A percentile compares a stretch with the other conserved stretches of the same genome.
Evolutionary conservation across 2,113 vertebrate genomes (phyloP).

Genomic region (Seriola rivoliana): DNA sequence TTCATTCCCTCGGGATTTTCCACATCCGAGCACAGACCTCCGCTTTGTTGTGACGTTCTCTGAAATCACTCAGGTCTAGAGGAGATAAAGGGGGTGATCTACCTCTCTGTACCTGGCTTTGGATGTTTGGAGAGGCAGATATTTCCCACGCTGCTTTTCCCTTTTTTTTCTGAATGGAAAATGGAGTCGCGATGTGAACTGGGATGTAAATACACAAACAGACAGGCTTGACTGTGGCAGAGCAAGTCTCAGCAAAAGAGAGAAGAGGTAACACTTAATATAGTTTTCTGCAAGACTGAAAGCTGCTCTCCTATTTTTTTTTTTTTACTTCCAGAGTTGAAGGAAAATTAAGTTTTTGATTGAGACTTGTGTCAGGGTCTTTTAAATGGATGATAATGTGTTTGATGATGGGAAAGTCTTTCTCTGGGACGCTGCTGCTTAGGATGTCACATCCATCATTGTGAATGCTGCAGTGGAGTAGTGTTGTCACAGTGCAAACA

Average conservation of each 20-base stretch:
- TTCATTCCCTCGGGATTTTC: conserved; percentile 62
- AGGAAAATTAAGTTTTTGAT: not conserved
- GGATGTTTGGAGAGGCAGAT: conserved; percentile 50
- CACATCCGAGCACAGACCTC: conserved; percentile 52
- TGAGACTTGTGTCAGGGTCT: not conserved
- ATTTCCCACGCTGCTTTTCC: conserved; percentile 60
- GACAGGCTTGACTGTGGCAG: conserved; percentile 35
- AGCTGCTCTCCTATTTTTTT: conserved; percentile 3
- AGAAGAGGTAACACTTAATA: conserved; percentile 37
- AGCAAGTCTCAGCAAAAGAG: conserved; percentile 25
- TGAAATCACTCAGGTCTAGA: conserved; percentile 44
- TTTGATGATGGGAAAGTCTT: conserved; percentile 15
- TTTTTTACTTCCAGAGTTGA: conserved; percentile 15
- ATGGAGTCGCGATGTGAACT: conserved; percentile 4
- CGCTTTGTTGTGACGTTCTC: conserved; percentile 53
- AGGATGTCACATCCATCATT: conserved; percentile 31
- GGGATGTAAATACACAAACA: conserved; percentile 4
- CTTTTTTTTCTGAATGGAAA: conserved; percentile 31
- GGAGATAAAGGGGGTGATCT: conserved; percentile 50
- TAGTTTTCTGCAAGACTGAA: conserved; percentile 11
- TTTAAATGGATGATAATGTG: conserved; percentile 30
- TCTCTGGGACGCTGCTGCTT: conserved; percentile 19
- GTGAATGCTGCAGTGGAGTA: conserved; percentile 27
- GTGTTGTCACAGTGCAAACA: conserved; percentile 51
- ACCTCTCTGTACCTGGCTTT: conserved; percentile 36